Evolutionary conservation across 1,140 invertebrate species (phyloP).

Genomic region (Bemisia tabaci): DNA sequence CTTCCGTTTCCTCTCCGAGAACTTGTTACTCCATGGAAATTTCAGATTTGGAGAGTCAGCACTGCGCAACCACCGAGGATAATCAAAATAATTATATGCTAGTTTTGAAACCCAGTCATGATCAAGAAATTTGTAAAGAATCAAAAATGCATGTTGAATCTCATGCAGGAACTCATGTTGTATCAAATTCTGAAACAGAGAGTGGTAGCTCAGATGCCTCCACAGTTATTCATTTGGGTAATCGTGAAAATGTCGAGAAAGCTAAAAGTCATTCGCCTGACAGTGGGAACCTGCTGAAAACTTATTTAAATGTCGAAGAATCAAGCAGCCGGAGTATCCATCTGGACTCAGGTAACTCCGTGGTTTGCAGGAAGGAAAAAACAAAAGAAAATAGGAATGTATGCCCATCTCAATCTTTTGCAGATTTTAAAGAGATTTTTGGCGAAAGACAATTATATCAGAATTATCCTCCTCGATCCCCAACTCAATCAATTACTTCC

Average conservation of each 20-base stretch:
- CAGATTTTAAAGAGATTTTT: slow-evolving; percentile 61
- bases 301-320: no score
- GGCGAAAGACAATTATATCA: slow-evolving; percentile 42
- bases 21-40: slow-evolving; percentile 40
- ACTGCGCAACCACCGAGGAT: slow-evolving; percentile 16
- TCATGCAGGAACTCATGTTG: slow-evolving; percentile 28
- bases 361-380: slow-evolving; percentile 5
- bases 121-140: slow-evolving; percentile 28
- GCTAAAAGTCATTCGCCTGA: background rate
- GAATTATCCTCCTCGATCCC: slow-evolving; percentile 16
- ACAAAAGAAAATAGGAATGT: slow-evolving; percentile 2
- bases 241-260: slow-evolving; percentile 17
- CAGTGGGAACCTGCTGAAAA: background rate
- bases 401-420: slow-evolving; percentile 40
- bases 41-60: slow-evolving; percentile 30
- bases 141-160: slow-evolving; percentile 34
- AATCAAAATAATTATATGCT: slow-evolving; percentile 35
- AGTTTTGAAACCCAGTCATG: slow-evolving; percentile 33
- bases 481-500: background rate
- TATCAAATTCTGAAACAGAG: slow-evolving; percentile 15
- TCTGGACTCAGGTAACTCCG: no score
- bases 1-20: slow-evolving; percentile 32
- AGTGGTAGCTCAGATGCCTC: slow-evolving; percentile 24
- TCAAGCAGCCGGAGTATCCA: no score
- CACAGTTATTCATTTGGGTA: slow-evolving; percentile 26